Evolutionary conservation across 2,888 invertebrate species (phyloP), one percentile per base, ranked within the genome.

Genomic region (Dynastes maya): DNA sequence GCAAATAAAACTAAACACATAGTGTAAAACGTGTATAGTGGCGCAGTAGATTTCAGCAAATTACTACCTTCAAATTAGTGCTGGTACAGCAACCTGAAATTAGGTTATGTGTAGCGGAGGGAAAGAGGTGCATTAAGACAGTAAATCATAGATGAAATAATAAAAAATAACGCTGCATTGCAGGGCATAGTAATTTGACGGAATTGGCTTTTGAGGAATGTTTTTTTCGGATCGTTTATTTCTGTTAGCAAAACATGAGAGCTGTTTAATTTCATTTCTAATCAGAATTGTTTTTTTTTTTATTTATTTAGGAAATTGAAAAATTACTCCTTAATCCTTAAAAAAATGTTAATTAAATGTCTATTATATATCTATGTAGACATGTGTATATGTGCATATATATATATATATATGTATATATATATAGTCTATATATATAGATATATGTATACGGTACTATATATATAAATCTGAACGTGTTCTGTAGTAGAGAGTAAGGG

Each of bases 391-490:
- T 55, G 22, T 55, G 22, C 29, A 11, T 61, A 29, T 61, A 61
- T 61, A 61, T 61, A 61, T 27, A 61, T 61, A 27, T 61, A 61
- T n/a, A n/a, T 51, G 4, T 61, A 61, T 16, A 16, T 61, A 40
- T 65, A 40, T 65, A 13, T 67, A 67, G 29, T 63, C 8, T 27
- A 9, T 67, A 53, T 70, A 70, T 51, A 68, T 68, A 68, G 16
- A 68, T 68, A 68, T 68, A 68, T 49, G 9, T 53, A 68, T 70
- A 53, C 27, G 27, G 32, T 68, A 51, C 27, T 40, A 83, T 82
- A 83, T 82, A 84, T 83, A 83, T 83, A 83, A 83, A 84, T 83
- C 82, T 82, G 82, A 83, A 83, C 82, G 82, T 81, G 83, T 83
- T 81, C 81, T 82, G 81, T 82, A 81, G 81, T 84, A 82, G 81